A percentile compares a stretch with the other conserved stretches of the same genome.
Conservation (phyloP, 37 sponge, comb jelly and placozoan species). For the Beroe ovata region DNA sequence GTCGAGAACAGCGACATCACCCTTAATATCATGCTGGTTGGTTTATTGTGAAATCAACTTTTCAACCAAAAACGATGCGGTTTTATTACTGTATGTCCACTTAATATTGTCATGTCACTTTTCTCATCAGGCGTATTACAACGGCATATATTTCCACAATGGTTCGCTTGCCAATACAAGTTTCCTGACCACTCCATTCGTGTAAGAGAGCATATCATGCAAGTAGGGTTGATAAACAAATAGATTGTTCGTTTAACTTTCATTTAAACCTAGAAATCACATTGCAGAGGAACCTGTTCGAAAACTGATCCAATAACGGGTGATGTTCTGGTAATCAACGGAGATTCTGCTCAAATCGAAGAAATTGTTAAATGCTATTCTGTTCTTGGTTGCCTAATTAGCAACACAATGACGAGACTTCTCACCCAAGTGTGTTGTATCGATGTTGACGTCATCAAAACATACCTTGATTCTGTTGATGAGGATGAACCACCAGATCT, state of each 20-base stretch:
- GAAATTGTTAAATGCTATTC: background rate
- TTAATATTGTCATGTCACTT: background rate
- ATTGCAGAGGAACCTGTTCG: background rate
- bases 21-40: background rate
- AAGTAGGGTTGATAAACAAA: too few relatives aligned
- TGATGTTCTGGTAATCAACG: background rate
- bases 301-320: background rate
- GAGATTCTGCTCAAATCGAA: background rate
- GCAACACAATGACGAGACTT: background rate
- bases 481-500: background rate
- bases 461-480: background rate
- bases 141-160: slow-evolving; percentile 53
- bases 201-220: too few relatives aligned
- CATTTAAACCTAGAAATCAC: too few relatives aligned
- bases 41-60: too few relatives aligned
- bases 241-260: too few relatives aligned
- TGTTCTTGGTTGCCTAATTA: background rate
- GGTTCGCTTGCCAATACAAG: background rate
- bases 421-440: background rate
- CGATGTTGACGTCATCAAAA: background rate
- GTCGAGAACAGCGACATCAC: background rate
- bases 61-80: too few relatives aligned
- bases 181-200: background rate
- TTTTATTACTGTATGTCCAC: too few relatives aligned
- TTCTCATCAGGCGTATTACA: slow-evolving; percentile 25